Conservation (phyloP, 2,113 vertebrate genomes). For the Anser brachyrhynchus region DNA sequence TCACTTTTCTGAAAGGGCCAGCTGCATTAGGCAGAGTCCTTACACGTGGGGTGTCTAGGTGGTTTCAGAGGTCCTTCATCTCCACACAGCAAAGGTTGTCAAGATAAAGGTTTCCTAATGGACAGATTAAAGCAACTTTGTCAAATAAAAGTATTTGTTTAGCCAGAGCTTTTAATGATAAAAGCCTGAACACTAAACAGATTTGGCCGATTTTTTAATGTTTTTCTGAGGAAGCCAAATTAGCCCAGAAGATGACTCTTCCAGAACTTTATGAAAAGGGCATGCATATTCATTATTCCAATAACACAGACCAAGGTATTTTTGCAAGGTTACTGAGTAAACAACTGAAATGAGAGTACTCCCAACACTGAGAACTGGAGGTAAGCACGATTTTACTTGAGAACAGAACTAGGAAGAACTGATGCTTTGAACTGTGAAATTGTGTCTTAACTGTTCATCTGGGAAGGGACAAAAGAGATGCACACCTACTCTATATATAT, state of each 20-base stretch:
- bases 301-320: not conserved
- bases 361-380: not conserved
- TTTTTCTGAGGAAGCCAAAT: not conserved
- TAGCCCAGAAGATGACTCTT: not conserved
- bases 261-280: not conserved
- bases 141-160: not conserved
- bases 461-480: not conserved
- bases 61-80: not conserved
- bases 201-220: not conserved
- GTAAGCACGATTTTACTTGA: not conserved
- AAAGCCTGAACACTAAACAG: not conserved
- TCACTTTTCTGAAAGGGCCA: not conserved
- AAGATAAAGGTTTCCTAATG: not conserved
- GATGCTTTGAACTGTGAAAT: not conserved
- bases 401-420: not conserved
- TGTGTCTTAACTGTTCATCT: not conserved
- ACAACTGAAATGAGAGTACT: not conserved
- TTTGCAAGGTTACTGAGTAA: not conserved
- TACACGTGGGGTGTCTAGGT: fast-evolving
- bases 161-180: not conserved
- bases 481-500: fast-evolving
- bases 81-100: not conserved
- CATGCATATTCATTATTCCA: not conserved
- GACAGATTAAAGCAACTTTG: not conserved
- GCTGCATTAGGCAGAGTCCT: not conserved